These are phyloP conservation scores for Teleopsis dalmanni DNA, from an alignment of 1,140 invertebrate genomes.

Conservation along the genomic window DNA sequence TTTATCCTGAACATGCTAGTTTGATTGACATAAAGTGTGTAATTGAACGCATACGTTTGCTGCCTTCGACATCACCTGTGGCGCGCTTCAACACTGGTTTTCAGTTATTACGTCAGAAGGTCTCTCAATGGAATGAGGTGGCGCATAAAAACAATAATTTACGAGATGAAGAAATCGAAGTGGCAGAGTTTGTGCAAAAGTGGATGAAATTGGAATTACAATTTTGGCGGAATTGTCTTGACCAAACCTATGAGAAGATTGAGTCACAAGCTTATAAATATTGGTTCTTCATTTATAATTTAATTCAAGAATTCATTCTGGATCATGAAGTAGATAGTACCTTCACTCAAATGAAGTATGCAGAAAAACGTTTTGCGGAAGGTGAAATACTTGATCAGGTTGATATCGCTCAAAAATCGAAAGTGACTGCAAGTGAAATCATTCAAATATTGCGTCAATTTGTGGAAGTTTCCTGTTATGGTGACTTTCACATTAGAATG, in stretches of 20 bases:
- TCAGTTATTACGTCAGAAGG: conserved; percentile 76
- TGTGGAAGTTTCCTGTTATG: conserved; percentile 75
- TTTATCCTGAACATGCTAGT: conserved; percentile 88
- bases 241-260: conserved; percentile 55
- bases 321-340: conserved; percentile 20
- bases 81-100: conserved; percentile 84
- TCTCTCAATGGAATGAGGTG: conserved; percentile 86
- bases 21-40: conserved; percentile 67
- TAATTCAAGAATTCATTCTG: conserved; percentile 50
- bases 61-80: conserved; percentile 72
- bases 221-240: conserved; percentile 74
- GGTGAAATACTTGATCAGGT: conserved; percentile 20
- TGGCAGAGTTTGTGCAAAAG: conserved; percentile 75
- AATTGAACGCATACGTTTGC: conserved; percentile 65
- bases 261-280: conserved; percentile 64
- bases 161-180: conserved; percentile 55
- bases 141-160: conserved; percentile 82
- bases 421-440: conserved; percentile 22
- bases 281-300: conserved; percentile 82
- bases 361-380: conserved; percentile 27
- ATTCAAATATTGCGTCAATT: conserved; percentile 65
- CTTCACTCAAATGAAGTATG: conserved; percentile 22
- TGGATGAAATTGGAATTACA: conserved; percentile 90
- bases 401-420: conserved; percentile 12
- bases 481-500: conserved; percentile 75